phyloP scores from a whole-genome alignment of 2,797 vertebrate genomes.

The Myripristis jacobus region DNA sequence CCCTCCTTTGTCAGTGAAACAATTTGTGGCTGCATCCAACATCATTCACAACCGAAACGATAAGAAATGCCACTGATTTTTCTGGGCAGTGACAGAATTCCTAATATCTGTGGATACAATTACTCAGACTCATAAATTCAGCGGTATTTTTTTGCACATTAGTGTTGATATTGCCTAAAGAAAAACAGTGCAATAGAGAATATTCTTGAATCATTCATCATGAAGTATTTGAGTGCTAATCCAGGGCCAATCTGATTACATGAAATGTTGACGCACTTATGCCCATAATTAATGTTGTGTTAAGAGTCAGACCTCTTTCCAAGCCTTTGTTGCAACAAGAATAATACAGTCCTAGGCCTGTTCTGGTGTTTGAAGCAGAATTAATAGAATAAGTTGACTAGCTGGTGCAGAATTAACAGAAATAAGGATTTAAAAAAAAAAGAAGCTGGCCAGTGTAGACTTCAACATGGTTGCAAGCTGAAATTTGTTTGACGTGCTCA shows the following conservation, averaged over 20 bases:
- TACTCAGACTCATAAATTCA: constrained; percentile 2
- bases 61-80: constrained; percentile 15
- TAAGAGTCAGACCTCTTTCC: constrained; percentile 2
- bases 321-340: constrained; percentile 16
- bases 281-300: constrained; percentile 18
- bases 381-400: not conserved
- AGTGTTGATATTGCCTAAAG: not conserved
- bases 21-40: constrained; percentile 20
- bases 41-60: constrained; percentile 36
- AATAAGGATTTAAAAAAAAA: not conserved
- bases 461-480: not conserved
- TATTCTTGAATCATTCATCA: constrained; percentile 3
- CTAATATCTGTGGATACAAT: constrained; percentile 3
- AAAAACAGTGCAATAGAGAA: constrained; percentile 8
- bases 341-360: not conserved
- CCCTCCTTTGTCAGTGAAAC: constrained; percentile 41
- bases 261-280: constrained; percentile 16
- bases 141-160: not conserved
- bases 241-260: constrained; percentile 20
- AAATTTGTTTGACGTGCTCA: constrained; percentile 8
- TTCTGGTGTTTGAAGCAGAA: constrained; percentile 3
- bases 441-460: not conserved
- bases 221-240: constrained; percentile 5
- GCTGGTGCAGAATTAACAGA: not conserved
- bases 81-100: not conserved